Evolutionary conservation across 2,797 vertebrate genomes (phyloP).

Genomic region (Typhlichthys subterraneus): DNA sequence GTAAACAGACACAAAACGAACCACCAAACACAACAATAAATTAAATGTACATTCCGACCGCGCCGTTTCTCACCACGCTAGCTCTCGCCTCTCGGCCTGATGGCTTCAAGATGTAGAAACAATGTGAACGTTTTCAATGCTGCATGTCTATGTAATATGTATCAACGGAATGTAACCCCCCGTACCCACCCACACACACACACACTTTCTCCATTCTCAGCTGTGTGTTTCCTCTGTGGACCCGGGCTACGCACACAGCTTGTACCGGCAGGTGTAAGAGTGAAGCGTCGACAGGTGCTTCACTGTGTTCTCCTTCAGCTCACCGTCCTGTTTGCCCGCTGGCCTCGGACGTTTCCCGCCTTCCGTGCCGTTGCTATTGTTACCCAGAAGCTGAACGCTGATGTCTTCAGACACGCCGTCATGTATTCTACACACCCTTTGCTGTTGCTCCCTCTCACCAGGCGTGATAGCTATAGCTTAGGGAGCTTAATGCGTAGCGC

Average conservation of each 20-base stretch:
- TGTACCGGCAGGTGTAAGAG: constrained; percentile 52
- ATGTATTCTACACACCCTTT: constrained; percentile 43
- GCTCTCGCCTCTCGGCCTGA: constrained; percentile 6
- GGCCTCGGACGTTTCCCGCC: constrained; percentile 35
- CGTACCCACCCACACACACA: too few species aligned
- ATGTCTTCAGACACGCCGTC: constrained; percentile 60
- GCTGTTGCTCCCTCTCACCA: constrained; percentile 47
- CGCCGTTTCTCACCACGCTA: too few species aligned
- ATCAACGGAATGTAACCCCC: too few species aligned
- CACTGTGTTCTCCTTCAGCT: not conserved
- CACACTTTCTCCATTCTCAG: not conserved
- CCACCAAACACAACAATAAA: not conserved
- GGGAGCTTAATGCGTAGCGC: constrained; percentile 5
- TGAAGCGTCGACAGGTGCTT: constrained; percentile 22
- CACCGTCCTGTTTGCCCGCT: constrained; percentile 26
- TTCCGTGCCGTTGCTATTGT: constrained; percentile 34
- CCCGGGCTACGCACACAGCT: constrained; percentile 46
- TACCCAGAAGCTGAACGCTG: constrained; percentile 26
- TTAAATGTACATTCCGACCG: too few species aligned
- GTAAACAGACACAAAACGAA: too few species aligned
- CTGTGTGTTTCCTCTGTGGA: not conserved
- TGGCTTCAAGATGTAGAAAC: constrained; percentile 26
- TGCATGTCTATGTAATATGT: not conserved
- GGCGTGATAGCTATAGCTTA: constrained; percentile 23
- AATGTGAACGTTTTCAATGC: constrained; percentile 4